Conservation (phyloP, 2,797 vertebrate genomes). For the Pipistrellus pipistrellus region DNA sequence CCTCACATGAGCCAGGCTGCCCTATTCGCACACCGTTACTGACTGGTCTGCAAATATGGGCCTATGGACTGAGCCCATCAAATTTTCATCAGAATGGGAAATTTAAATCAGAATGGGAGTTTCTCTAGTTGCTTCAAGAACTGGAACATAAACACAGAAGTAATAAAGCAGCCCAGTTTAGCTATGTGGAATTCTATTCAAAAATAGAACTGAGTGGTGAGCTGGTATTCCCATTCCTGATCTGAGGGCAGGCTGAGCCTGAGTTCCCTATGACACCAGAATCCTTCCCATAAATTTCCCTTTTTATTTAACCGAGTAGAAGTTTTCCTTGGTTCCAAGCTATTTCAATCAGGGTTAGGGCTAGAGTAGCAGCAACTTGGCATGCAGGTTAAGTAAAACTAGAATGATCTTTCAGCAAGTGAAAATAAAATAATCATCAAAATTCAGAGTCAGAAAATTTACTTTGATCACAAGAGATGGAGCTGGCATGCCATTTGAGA, state of each 20-base stretch:
- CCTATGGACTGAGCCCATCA: not conserved
- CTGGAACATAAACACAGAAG: not conserved
- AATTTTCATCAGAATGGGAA: not conserved
- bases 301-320: not conserved
- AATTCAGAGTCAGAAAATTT: conserved; percentile 50
- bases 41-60: not conserved
- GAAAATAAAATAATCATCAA: conserved; percentile 58
- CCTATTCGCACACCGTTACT: not conserved
- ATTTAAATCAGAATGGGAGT: conserved; percentile 42
- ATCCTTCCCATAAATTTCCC: not conserved
- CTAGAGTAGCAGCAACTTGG: not conserved
- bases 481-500: not conserved
- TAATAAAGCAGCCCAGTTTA: not conserved
- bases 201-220: not conserved
- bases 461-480: conserved; percentile 19
- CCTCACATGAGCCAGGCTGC: not conserved
- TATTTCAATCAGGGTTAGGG: not conserved
- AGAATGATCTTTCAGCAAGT: not conserved
- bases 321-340: not conserved
- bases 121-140: conserved; percentile 40
- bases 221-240: not conserved
- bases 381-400: not conserved
- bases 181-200: not conserved
- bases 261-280: not conserved
- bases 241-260: not conserved